These are phyloP conservation scores for Phodopus roborovskii DNA, from an alignment of 2,113 vertebrate genomes.

Conservation along the genomic window DNA sequence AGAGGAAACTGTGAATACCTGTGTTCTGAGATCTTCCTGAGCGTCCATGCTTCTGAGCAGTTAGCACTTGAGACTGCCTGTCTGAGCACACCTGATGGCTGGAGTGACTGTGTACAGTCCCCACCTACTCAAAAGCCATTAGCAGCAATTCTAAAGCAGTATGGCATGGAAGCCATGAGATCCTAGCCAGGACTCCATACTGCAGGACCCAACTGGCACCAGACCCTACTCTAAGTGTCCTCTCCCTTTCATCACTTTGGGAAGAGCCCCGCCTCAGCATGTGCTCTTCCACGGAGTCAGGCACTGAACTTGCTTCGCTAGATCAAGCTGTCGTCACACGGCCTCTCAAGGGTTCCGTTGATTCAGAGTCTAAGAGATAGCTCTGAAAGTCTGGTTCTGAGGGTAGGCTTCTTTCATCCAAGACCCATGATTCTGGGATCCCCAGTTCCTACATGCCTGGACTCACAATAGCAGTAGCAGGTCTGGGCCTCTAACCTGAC, in stretches of 20 bases:
- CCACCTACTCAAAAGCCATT: neutral
- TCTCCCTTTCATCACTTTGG: neutral
- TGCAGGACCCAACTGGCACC: neutral
- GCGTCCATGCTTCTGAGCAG: neutral
- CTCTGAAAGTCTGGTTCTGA: neutral
- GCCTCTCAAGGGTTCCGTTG: neutral
- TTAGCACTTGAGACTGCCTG: too few species aligned
- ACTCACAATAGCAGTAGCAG: neutral
- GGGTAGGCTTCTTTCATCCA: neutral
- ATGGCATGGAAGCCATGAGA: rapidly evolving
- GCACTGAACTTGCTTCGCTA: neutral
- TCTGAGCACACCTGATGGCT: neutral
- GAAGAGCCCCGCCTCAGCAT: neutral
- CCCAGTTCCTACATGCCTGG: neutral
- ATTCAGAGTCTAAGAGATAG: neutral
- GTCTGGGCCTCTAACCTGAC: neutral
- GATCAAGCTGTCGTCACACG: neutral
- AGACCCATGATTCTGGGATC: neutral
- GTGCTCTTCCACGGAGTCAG: neutral
- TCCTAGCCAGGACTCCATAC: neutral
- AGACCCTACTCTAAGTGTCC: too few species aligned
- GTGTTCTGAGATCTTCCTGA: neutral
- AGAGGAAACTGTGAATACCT: neutral
- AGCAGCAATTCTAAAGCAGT: neutral
- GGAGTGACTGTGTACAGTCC: neutral